A percentile compares a stretch with the other conserved stretches of the same genome.
Evolutionary conservation across 35 echinoderm and acorn worm genomes (phyloP).

Genomic region (Hemicentrotus pulcherrimus): DNA sequence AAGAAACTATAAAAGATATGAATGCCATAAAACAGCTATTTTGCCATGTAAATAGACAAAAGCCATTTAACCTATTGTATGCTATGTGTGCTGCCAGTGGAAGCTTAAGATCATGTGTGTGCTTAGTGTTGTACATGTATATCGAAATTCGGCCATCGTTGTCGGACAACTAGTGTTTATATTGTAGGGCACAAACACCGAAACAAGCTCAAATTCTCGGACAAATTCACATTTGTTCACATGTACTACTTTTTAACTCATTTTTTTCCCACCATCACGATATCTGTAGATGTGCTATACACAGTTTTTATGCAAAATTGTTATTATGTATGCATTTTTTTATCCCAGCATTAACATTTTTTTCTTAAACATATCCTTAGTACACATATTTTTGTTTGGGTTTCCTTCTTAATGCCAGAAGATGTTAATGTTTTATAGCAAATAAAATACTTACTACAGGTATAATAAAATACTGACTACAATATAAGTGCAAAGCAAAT

Average conservation of each 20-base stretch:
- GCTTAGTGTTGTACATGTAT: neutral
- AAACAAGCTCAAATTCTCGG: neutral
- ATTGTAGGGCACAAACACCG: neutral
- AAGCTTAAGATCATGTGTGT: neutral
- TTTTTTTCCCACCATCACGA: neutral
- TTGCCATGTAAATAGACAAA: neutral
- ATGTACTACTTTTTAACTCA: neutral
- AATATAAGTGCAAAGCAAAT: too few relatives aligned
- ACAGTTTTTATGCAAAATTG: neutral
- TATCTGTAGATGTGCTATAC: neutral
- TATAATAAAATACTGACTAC: too few relatives aligned
- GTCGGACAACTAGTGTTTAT: neutral
- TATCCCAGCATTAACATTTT: neutral
- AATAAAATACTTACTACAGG: too few relatives aligned
- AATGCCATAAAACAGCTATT: neutral
- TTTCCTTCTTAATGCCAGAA: neutral
- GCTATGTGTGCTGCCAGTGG: neutral
- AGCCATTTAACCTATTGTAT: neutral
- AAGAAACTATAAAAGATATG: neutral
- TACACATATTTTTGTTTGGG: too few relatives aligned
- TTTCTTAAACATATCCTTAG: neutral
- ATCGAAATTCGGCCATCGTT: neutral
- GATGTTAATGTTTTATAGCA: too few relatives aligned
- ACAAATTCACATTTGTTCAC: neutral
- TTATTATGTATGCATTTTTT: neutral